phyloP scores from a whole-genome alignment of 2,797 vertebrate genomes.

The Heterohyrax brucei region DNA sequence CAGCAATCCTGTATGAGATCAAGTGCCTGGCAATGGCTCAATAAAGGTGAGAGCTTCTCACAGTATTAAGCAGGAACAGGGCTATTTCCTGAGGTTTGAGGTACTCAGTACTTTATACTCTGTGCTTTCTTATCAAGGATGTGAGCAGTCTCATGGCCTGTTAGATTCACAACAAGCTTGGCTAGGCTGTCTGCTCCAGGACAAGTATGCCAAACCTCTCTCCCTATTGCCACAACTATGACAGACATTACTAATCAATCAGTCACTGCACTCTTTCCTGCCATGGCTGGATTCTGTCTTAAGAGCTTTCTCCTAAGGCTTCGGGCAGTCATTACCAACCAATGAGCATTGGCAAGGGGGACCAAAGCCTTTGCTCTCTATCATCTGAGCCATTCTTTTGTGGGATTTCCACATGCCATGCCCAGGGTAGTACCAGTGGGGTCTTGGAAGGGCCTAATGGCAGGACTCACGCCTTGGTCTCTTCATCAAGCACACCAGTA shows the following conservation, averaged over 20 bases:
- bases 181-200: neutral
- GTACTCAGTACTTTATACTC: neutral
- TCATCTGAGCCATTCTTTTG: neutral
- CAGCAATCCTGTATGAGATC: neutral
- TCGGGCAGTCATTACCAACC: neutral
- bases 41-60: neutral
- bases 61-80: neutral
- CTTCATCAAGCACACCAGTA: conserved; percentile 94
- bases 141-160: neutral
- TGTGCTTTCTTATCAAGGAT: neutral
- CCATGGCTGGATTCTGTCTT: neutral
- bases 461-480: conserved; percentile 93
- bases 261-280: neutral
- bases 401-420: neutral
- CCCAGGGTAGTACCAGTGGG: neutral
- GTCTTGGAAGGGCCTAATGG: rapidly evolving
- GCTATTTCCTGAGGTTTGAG: neutral
- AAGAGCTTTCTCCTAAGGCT: neutral
- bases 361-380: neutral
- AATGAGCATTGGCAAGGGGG: neutral
- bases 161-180: neutral
- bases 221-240: neutral
- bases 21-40: neutral
- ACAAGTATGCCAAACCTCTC: rapidly evolving
- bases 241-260: conserved; percentile 16